Evolutionary conservation across 2,113 vertebrate genomes (phyloP).

Genomic region (Onychorhynchus coronatus): DNA sequence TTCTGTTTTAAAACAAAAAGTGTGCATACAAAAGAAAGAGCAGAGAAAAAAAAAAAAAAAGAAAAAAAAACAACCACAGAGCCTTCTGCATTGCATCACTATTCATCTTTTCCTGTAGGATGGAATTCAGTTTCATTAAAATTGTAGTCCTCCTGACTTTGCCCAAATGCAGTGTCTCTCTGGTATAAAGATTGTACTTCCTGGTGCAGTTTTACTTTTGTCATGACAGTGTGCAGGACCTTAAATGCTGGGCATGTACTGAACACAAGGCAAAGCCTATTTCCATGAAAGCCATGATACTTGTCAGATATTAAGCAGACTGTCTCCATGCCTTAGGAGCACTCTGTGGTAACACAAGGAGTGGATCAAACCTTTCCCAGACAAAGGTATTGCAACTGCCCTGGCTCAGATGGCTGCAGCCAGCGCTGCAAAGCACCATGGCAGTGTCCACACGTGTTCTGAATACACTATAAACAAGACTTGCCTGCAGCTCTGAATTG

Average conservation of each 20-base stretch:
- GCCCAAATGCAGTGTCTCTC: not conserved
- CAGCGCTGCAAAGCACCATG: not conserved
- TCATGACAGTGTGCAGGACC: not conserved
- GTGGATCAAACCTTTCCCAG: not conserved
- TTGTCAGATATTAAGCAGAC: not conserved
- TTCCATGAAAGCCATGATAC: not conserved
- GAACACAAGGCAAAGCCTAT: not conserved
- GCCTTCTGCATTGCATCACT: not conserved
- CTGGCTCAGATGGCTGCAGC: not conserved
- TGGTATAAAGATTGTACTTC: not conserved
- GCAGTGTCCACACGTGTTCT: not conserved
- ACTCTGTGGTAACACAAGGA: not conserved
- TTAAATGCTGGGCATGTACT: not conserved
- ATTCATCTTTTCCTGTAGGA: not conserved
- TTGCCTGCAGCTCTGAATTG: not conserved
- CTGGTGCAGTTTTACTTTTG: not conserved
- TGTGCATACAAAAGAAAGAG: not conserved
- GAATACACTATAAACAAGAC: not conserved
- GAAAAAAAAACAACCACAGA: not conserved
- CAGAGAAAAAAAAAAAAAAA: not conserved
- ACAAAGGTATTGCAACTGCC: not conserved
- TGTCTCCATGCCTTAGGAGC: not conserved
- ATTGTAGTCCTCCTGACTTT: not conserved
- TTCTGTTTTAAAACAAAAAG: not conserved
- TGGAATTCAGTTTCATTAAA: not conserved